Conservation (phyloP, 2,797 vertebrate species). For the Balearica regulorum region DNA sequence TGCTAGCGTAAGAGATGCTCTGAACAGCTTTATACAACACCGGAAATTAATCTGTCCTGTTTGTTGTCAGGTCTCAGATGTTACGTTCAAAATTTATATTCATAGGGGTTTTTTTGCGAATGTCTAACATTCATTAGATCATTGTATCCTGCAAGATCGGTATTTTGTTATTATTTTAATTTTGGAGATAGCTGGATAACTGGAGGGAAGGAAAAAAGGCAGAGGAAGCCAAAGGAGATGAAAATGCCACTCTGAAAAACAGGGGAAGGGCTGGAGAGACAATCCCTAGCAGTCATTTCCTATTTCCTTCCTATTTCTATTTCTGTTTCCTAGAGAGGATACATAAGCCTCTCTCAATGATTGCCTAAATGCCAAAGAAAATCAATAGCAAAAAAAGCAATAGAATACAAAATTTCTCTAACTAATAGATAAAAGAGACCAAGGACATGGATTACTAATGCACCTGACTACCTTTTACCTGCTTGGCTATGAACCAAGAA, state of each 20-base stretch:
- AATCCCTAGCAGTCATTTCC: not conserved
- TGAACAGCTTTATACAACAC: not conserved
- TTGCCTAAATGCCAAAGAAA: not conserved
- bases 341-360: not conserved
- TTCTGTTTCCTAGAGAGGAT: not conserved
- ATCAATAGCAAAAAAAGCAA: not conserved
- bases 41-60: not conserved
- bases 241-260: not conserved
- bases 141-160: not conserved
- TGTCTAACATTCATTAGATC: not conserved
- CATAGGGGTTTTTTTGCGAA: not conserved
- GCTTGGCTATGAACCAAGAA: not conserved
- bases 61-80: not conserved
- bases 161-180: not conserved
- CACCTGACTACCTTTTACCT: not conserved
- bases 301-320: not conserved
- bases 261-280: not conserved
- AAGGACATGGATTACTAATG: not conserved
- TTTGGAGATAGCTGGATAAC: not conserved
- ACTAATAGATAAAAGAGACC: not conserved
- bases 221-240: not conserved
- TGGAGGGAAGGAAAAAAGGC: not conserved
- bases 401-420: not conserved
- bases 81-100: not conserved
- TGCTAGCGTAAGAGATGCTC: not conserved